These are phyloP conservation scores for Poecile montanus DNA, from an alignment of 2,797 vertebrate species.

Conservation along the genomic window DNA sequence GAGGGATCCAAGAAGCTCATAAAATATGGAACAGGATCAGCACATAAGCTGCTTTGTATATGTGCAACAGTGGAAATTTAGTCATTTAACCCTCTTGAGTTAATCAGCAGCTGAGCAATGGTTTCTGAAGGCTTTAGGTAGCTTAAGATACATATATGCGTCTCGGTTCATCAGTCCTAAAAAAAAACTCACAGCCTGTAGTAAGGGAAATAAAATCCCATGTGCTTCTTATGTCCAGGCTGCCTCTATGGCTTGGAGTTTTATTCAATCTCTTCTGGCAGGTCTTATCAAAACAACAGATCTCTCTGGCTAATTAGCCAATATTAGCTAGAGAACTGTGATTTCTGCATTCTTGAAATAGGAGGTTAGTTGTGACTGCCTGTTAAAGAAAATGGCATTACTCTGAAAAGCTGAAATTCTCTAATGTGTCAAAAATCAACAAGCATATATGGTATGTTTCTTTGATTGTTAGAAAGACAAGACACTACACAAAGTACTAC, in stretches of 20 bases:
- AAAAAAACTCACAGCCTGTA: neutral
- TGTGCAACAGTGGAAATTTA: constrained; percentile 54
- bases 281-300: constrained; percentile 42
- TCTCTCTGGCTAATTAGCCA: neutral
- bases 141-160: constrained; percentile 24
- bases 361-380: neutral
- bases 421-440: neutral
- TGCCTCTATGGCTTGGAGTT: neutral
- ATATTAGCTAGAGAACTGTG: constrained; percentile 8
- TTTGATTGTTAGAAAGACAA: neutral
- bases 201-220: constrained; percentile 18
- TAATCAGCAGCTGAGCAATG: constrained; percentile 57
- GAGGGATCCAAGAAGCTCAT: constrained; percentile 46
- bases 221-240: constrained; percentile 9
- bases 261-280: constrained; percentile 10
- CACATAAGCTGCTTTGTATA: constrained; percentile 51
- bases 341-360: neutral
- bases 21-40: constrained; percentile 66
- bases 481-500: neutral
- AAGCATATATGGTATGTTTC: neutral
- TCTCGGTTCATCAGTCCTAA: neutral
- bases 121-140: constrained; percentile 40
- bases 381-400: neutral
- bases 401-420: neutral
- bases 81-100: constrained; percentile 49